A percentile compares a stretch with the other conserved stretches of the same genome.
phyloP scores from a whole-genome alignment of 2,888 invertebrate species.

The Vanessa cardui region DNA sequence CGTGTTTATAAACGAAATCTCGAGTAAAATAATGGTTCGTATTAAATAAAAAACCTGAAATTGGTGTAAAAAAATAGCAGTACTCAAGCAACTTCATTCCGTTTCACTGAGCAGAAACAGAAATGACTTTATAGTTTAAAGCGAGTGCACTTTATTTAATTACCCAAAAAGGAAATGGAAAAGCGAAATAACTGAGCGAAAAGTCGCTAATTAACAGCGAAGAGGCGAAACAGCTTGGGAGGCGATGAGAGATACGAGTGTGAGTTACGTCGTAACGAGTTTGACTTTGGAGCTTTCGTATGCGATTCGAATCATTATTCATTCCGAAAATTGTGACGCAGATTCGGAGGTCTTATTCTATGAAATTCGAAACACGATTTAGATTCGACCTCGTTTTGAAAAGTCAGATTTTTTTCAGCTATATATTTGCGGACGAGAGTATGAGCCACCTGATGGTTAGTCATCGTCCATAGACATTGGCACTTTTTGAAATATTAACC shows the following conservation, averaged over 20 bases:
- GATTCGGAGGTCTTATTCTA: not conserved
- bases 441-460: too few relatives aligned
- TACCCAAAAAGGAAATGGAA: conserved; percentile 48
- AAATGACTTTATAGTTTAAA: conserved; percentile 37
- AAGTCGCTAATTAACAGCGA: conserved; percentile 52
- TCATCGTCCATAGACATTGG: too few relatives aligned
- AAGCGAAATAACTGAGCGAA: conserved; percentile 46
- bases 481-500: too few relatives aligned
- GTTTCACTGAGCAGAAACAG: conserved; percentile 26
- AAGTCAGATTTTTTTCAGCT: too few relatives aligned
- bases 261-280: conserved; percentile 9
- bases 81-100: conserved; percentile 3
- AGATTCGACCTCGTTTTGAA: too few relatives aligned
- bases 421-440: too few relatives aligned
- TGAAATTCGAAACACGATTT: too few relatives aligned
- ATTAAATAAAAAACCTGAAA: not conserved
- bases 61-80: conserved; percentile 16
- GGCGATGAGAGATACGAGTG: conserved; percentile 13
- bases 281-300: conserved; percentile 11
- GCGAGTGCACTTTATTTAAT: conserved; percentile 47
- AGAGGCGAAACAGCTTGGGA: conserved; percentile 25
- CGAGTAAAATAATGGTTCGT: not conserved
- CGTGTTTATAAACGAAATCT: too few relatives aligned
- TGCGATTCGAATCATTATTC: conserved; percentile 9
- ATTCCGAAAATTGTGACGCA: not conserved